Evolutionary conservation across 2,888 invertebrate species (phyloP), one percentile per base, ranked within the genome.

Genomic region (Odontomyia ornata): DNA sequence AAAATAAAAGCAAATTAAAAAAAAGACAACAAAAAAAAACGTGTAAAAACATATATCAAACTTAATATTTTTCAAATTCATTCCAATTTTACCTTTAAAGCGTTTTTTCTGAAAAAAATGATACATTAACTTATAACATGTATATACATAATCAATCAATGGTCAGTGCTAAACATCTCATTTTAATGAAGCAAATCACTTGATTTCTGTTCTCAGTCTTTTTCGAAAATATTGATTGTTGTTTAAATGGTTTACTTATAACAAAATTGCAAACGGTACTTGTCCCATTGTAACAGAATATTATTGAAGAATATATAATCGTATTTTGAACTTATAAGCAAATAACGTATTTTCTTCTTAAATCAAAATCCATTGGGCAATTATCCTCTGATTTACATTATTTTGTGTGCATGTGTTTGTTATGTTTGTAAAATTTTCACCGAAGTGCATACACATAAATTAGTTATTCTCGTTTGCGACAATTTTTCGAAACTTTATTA

Each of bases 191-290:
- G 7, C 9, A 28, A 13, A 60, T 18, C 21, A 11, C 21, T 5
- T 69, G 7, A 5, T 60, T 73, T 73, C 73, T 73, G 71, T 73
- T 73, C 60, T 21, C n/a, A 69, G 47, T 69, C 69, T 73, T 73
- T 73, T 73, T 73, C 73, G 73, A 56, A 28, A 57, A 60, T 57
- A 73, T 72, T 56, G 27, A 72, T 73, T 73, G 73, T 73, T 73
- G 73, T 73, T 73, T 73, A 30, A 73, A 73, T 73, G 73, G 57
- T 73, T 73, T 60, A 60, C 73, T 57, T 73, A 57, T 56, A 56
- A n/a, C 9, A 1, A 60, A 73, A 36, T 25, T 47, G 46, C 25
- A 4, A 69, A 46, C n/a, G 23, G 11, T 18, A 60, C 57, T 60
- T 30, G 28, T 72, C 30, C 23, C 72, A 72, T 72, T 72, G 56